Base-by-base conservation (phyloP, 2,113 vertebrate genomes). In the Triplophysa rosa region DNA sequence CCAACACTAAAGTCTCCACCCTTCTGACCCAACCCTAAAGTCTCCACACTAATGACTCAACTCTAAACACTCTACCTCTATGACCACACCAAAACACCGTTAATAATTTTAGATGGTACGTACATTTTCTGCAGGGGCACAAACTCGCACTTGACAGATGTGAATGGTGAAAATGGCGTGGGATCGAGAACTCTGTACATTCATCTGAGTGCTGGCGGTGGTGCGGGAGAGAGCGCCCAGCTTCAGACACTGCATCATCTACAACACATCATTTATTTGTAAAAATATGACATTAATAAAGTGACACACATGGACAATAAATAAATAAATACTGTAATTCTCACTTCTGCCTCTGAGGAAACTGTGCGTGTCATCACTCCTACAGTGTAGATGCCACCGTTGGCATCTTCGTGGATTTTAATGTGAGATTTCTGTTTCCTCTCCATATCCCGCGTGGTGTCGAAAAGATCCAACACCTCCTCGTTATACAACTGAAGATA, bases 161-260 rank as follows among this genome's bases (percentile, higher is more conserved):
- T 99, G 96, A 72, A 99, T 95, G 37, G 97, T 99, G 89, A 99
- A 99, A 88, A 99, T 98, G 33, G 97, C 97, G 23, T 99, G 97
- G 0, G 97, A 99, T 2, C 97, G 94, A 0, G 97, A 99, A 91
- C 97, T 99, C 92, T 99, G 97, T 26, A 99, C 97, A 1, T 99
- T 99, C 97, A 99, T 99, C 92, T 99, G 97, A 11, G 97, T 99
- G 89, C 97, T 99, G 80, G 96, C 97, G 0, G 97, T 99, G 82
- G 96, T 98, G 68, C 97, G 95, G 66, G 94, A 99, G 78, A 99
- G 87, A 81, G 97, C 97, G 0, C 97, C 97, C 85, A 98, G 85
- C 89, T 99, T 98, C 89, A 99, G 86, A 88, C 96, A 98, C 92
- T 99, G 97, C 90, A 98, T 93, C 97, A 99, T 98, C 97, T 98